Evolutionary conservation across 2,888 invertebrate species (phyloP).

Genomic region (Ariolimax columbianus): DNA sequence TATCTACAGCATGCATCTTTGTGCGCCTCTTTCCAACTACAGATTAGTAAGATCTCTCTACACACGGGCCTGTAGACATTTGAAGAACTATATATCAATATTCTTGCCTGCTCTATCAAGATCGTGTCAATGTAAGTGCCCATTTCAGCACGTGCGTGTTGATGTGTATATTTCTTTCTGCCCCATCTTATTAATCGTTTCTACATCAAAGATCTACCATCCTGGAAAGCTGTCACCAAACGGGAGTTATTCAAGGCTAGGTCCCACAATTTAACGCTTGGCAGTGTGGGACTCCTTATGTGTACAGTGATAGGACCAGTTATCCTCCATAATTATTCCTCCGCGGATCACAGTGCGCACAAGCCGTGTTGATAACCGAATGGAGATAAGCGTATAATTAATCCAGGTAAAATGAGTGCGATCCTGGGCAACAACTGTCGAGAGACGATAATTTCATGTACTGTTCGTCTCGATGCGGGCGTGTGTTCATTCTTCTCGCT

Average conservation of each 20-base stretch:
- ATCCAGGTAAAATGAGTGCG: not conserved
- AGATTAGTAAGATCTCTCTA: not conserved
- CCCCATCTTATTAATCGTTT: not conserved
- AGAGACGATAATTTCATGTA: not conserved
- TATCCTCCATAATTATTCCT: not conserved
- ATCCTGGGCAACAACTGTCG: not conserved
- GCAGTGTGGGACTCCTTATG: not conserved
- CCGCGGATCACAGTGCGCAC: not conserved
- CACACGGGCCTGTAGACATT: not conserved
- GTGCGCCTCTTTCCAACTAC: not conserved
- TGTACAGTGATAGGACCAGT: not conserved
- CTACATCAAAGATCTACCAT: not conserved
- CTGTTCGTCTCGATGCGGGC: not conserved
- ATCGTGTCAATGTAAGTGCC: not conserved
- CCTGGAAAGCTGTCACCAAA: not conserved
- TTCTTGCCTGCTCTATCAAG: not conserved
- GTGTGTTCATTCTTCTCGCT: not conserved
- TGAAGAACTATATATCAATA: not conserved
- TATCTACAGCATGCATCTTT: not conserved
- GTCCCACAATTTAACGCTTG: not conserved
- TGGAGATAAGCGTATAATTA: not conserved
- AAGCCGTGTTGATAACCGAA: not conserved
- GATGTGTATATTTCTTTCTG: not conserved
- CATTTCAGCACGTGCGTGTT: not conserved
- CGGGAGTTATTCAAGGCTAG: not conserved